Evolutionary conservation across 2,113 vertebrate genomes (phyloP), one percentile per base, ranked within the genome.

Genomic region (Microtus richardsoni): DNA sequence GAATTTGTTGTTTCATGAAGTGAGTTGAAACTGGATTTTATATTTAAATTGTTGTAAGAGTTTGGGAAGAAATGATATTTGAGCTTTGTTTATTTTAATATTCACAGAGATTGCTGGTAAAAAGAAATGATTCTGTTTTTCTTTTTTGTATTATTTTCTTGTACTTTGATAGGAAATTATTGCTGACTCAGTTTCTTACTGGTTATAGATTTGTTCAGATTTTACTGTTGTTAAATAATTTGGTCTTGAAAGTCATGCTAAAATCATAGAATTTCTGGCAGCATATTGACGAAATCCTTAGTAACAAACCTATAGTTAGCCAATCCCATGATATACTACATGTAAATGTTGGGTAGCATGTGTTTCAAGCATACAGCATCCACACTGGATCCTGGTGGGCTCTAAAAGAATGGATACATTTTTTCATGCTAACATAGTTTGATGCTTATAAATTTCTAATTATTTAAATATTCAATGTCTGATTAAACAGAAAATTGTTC

Each of bases 381-480:
- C 13, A 39, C 10, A 0, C 12, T 84, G 5, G 16, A 26, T 33
- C 3, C 26, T 52, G 49, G 3, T 3, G 33, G 19, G 26, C 1
- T n/a, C 1, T 79, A 49, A 93, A 58, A 66, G 30, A 26, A 52
- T 33, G 0, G 5, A 64, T 41, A 7, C 39, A 80, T 41, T n/a
- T 22, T n/a, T 49, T 19, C 22, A 30, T 6, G 5, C 3, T 30
- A 85, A 5, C 4, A 47, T 62, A 68, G 14, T 22, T 33, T 77
- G 26, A 73, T n/a, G 44, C 0, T 68, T 4, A 68, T 52, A 47
- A 77, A 49, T 0, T 7, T 79, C 11, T 14, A 83, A 73, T 73
- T 66, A 82, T 71, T 73, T 78, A 30, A 7, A 78, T 33, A 86
- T 54, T 41, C 66, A 60, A 71, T 70, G 7, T 4, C 3, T 5